Evolutionary conservation across 2,888 invertebrate genomes (phyloP), one percentile per base, ranked within the genome.

Genomic region (Caenorhabditis sp.): DNA sequence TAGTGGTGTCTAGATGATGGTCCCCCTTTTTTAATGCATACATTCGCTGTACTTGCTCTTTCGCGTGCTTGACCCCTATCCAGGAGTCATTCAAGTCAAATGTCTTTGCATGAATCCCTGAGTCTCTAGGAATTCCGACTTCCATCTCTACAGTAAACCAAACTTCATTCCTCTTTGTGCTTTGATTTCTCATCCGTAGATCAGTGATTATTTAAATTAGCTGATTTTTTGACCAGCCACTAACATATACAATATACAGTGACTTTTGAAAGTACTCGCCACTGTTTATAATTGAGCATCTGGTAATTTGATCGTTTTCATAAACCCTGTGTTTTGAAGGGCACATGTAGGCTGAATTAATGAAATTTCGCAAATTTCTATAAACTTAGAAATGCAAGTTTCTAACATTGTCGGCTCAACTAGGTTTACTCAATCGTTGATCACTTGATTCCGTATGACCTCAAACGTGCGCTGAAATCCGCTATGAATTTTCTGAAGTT

Each of bases 161-260:
- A 54, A 54, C 54, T 54, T 26, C 59, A 19, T 19, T 1, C n/a
- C 1, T 35, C 6, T 26, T 0, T 41, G 61, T 61, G 41, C 38
- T 61, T 61, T 41, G 61, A 41, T 61, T 35, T 35, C 35, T 2
- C 26, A 54, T 59, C 24, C 22, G 24, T 61, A 14, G 61, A 61
- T 22, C 61, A 61, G 41, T 41, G 38, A 61, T 61, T 38, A 61
- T 58, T 24, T 14, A 24, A 54, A 54, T 54, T 26, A 54, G 3
- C 19, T 47, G 24, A 7, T 22, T 51, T 51, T 22, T 22, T 24
- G 6, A 16, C 28, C 28, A 54, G 19, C 35, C 35, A 5, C 59
- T 22, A 31, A 26, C 31, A 58, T 47, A 47, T 31, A 58, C n/a
- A 31, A 31, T 31, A 6, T n/a, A n/a, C 5, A 19, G 19, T 54